Evolutionary conservation across 2,888 invertebrate species (phyloP).

Genomic region (Adela reaumurella): DNA sequence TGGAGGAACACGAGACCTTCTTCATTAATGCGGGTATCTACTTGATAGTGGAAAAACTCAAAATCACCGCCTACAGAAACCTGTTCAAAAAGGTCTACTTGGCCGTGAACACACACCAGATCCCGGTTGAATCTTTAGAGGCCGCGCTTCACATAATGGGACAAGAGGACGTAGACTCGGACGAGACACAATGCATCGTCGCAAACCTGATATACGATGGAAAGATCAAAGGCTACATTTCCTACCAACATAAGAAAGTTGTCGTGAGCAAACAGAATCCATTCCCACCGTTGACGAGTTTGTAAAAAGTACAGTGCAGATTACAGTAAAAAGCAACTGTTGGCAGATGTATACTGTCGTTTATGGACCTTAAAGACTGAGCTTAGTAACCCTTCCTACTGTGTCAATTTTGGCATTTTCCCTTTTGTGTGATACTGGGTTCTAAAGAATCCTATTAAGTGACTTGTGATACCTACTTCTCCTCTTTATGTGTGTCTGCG

Average conservation of each 20-base stretch:
- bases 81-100: slow-evolving; percentile 89
- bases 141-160: slow-evolving; percentile 79
- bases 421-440: too few species aligned
- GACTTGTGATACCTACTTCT: too few species aligned
- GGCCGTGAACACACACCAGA: slow-evolving; percentile 76
- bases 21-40: slow-evolving; percentile 97
- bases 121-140: slow-evolving; percentile 82
- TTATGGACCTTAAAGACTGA: too few species aligned
- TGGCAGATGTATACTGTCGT: too few species aligned
- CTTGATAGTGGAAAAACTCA: slow-evolving; percentile 92
- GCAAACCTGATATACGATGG: slow-evolving; percentile 96
- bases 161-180: slow-evolving; percentile 81
- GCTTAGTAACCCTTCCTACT: too few species aligned
- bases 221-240: slow-evolving; percentile 97
- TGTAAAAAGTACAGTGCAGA: too few species aligned
- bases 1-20: slow-evolving; percentile 84
- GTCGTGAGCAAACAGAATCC: slow-evolving; percentile 97
- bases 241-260: slow-evolving; percentile 93
- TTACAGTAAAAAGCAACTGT: too few species aligned
- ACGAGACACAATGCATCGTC: slow-evolving; percentile 94
- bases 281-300: slow-evolving; percentile 76
- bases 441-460: too few species aligned
- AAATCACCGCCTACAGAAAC: slow-evolving; percentile 92
- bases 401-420: too few species aligned
- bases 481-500: too few species aligned